Evolutionary conservation across 2,113 vertebrate genomes (phyloP).

Genomic region (Pterocles gutturalis): DNA sequence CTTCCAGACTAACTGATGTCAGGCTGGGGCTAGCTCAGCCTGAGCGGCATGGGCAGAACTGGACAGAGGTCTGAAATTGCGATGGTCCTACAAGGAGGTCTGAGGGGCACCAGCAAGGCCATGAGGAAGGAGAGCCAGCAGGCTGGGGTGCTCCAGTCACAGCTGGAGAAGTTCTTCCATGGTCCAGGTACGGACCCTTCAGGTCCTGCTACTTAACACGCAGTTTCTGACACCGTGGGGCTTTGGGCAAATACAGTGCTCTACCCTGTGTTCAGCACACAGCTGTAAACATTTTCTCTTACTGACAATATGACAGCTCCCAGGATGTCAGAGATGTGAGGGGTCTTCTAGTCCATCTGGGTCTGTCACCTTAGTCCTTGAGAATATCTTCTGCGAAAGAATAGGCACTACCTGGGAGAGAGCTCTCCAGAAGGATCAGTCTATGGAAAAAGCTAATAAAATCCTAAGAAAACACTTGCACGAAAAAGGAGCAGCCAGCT

Average conservation of each 20-base stretch:
- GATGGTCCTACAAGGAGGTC: neutral
- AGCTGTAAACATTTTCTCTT: neutral
- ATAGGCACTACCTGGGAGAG: neutral
- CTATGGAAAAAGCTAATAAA: neutral
- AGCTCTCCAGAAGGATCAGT: neutral
- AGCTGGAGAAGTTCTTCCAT: neutral
- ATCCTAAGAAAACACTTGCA: neutral
- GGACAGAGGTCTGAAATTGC: neutral
- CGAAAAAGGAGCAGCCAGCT: neutral
- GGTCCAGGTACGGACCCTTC: neutral
- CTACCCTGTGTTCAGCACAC: neutral
- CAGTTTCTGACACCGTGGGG: neutral
- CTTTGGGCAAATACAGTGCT: neutral
- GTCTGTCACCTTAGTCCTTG: neutral
- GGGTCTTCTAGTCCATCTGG: neutral
- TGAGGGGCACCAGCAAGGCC: neutral
- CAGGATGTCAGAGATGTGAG: neutral
- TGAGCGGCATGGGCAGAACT: neutral
- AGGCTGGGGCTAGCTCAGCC: neutral
- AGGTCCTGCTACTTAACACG: neutral
- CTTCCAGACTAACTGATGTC: neutral
- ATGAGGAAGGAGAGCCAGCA: neutral
- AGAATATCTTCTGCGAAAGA: neutral
- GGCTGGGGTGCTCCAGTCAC: neutral
- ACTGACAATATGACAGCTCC: neutral